Base-by-base conservation (phyloP, 1,140 invertebrate genomes). In the Hormaphis cornu region DNA sequence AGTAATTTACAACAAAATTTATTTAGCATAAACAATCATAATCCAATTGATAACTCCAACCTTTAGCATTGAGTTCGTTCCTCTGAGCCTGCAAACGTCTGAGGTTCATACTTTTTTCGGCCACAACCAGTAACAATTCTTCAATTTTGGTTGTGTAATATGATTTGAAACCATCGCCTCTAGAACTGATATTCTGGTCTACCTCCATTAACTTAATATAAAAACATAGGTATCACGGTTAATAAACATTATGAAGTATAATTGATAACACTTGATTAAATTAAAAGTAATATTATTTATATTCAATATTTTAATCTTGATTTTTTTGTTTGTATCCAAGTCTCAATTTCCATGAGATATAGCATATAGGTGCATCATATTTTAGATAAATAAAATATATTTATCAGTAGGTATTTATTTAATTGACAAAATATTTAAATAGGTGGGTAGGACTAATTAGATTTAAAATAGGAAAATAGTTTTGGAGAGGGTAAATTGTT, bases 51-150 rank as follows among this genome's bases (percentile, higher is more conserved):
- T 70, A 50, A 4, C 8, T 14, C 1, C 10, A 40, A 93, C 90
- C 93, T 90, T 99, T 99, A 8, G 96, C 95, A 83, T 99, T 99
- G 0, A 99, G 86, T 81, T 99, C 97, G 87, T 99, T 99, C 75
- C 97, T 84, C 77, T 99, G 97, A 18, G 97, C 97, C 83, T 99
- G 95, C 53, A 99, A 82, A 78, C 97, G 87, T 71, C 97, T 84
- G 24, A 99, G 81, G 82, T 99, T 99, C 81, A 98, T 96, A 75
- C 91, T 93, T 78, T 98, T 99, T 74, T 99, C 97, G 28, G 93
- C 90, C 7, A 99, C 94, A 75, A 93, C 88, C 30, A 98, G 81
- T 78, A 97, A 93, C 4, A 98, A 80, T 79, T 97, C 94, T 82
- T 98, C 95, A 70, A 97, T 97, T 83, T 98, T 98, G 37, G 93